phyloP scores from a whole-genome alignment of 2,797 vertebrate genomes.

The Cyclura pinguis region DNA sequence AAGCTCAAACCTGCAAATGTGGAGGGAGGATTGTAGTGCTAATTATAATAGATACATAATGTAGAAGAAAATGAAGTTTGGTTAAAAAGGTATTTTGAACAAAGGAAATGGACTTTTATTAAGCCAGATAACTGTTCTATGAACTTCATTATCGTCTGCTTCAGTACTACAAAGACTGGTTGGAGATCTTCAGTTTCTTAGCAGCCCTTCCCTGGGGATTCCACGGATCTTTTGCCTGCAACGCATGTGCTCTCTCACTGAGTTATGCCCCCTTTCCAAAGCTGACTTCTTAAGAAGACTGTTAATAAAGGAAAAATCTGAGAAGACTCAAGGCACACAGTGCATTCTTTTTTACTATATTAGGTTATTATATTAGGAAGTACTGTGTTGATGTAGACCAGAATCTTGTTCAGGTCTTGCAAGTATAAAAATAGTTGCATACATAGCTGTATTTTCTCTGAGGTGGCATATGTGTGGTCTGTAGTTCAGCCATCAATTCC shows the following conservation, averaged over 20 bases:
- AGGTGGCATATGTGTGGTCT: too few relatives aligned
- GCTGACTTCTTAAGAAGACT: background rate
- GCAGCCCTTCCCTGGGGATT: background rate
- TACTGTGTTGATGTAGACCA: conserved; percentile 16
- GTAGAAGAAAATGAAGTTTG: background rate
- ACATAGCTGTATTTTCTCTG: too few relatives aligned
- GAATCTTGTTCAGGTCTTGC: too few relatives aligned
- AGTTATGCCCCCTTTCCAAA: background rate
- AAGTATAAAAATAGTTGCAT: too few relatives aligned
- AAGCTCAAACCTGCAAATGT: too few relatives aligned
- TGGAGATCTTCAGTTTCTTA: too few relatives aligned
- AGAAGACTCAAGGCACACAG: background rate
- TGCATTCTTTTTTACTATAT: conserved; percentile 35
- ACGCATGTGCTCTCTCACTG: too few relatives aligned
- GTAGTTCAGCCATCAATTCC: too few relatives aligned
- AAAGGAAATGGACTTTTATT: background rate
- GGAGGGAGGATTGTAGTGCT: too few relatives aligned
- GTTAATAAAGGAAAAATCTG: background rate
- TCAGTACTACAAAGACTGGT: background rate
- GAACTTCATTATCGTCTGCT: background rate
- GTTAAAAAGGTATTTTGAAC: background rate
- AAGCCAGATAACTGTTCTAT: background rate
- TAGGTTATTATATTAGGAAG: conserved; percentile 7
- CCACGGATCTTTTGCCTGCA: too few relatives aligned
- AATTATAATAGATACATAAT: background rate